Evolutionary conservation across 2,113 vertebrate genomes (phyloP).

Genomic region (Henicopernis longicauda): DNA sequence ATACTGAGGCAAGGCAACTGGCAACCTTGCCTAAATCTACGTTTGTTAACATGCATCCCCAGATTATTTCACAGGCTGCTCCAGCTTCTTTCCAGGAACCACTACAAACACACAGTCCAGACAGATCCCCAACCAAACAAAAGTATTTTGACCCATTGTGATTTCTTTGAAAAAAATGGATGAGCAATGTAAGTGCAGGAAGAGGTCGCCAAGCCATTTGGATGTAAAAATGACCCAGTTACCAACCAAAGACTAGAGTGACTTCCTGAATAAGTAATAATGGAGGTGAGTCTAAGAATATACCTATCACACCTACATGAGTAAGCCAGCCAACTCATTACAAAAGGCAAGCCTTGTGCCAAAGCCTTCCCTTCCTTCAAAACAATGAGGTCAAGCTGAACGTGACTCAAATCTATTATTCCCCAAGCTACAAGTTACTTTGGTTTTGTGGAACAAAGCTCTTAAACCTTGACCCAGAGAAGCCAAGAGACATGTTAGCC

Average conservation of each 20-base stretch:
- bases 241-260: background rate
- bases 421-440: slow-evolving; percentile 48
- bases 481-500: too few species aligned
- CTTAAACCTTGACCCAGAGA: background rate
- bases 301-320: slow-evolving; percentile 65
- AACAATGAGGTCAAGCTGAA: slow-evolving; percentile 53
- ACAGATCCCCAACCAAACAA: background rate
- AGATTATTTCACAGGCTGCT: background rate
- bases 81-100: background rate
- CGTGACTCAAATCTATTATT: slow-evolving; percentile 61
- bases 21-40: background rate
- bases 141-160: background rate
- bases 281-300: slow-evolving; percentile 64
- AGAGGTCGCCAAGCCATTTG: background rate
- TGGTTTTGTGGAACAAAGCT: slow-evolving; percentile 3
- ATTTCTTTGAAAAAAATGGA: background rate
- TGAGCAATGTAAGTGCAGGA: background rate
- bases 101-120: background rate
- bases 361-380: slow-evolving; percentile 61
- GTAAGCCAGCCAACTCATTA: slow-evolving; percentile 58
- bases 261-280: slow-evolving; percentile 57
- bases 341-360: slow-evolving; percentile 36
- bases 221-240: slow-evolving; percentile 58
- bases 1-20: background rate
- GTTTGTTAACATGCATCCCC: background rate